A percentile compares a stretch with the other conserved stretches of the same genome.
These are phyloP conservation scores for Ia io DNA, from an alignment of 2,113 vertebrate species.

Conservation along the genomic window DNA sequence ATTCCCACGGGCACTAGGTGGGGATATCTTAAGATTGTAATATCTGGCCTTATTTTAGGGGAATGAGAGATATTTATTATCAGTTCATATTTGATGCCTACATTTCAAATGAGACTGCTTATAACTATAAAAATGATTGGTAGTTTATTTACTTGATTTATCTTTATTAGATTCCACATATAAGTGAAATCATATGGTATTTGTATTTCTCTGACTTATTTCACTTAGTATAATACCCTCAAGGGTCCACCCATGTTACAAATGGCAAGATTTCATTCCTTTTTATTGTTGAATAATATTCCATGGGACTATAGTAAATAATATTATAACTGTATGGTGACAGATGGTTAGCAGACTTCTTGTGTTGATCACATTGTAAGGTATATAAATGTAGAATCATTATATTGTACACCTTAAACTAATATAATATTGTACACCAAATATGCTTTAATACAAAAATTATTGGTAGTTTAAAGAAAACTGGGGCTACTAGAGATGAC, in stretches of 20 bases:
- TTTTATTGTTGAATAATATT: neutral
- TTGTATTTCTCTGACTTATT: neutral
- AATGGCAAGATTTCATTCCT: neutral
- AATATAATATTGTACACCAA: neutral
- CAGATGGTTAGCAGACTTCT: neutral
- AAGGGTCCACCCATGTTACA: neutral
- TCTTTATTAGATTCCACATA: neutral
- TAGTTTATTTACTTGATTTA: neutral
- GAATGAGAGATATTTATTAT: neutral
- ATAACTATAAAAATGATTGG: neutral
- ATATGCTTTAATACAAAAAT: neutral
- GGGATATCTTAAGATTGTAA: neutral
- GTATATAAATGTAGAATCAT: neutral
- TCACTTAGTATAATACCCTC: neutral
- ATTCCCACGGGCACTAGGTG: neutral
- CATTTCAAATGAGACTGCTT: neutral
- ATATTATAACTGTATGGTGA: neutral
- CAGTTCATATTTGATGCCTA: neutral
- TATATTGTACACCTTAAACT: neutral
- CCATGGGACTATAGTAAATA: neutral
- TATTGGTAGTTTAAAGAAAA: conserved; percentile 37
- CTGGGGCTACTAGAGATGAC: neutral
- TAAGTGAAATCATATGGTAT: neutral
- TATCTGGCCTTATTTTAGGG: neutral
- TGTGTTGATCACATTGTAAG: neutral